Conservation (phyloP, 2,113 vertebrate species). For the Chinchilla lanigera region DNA sequence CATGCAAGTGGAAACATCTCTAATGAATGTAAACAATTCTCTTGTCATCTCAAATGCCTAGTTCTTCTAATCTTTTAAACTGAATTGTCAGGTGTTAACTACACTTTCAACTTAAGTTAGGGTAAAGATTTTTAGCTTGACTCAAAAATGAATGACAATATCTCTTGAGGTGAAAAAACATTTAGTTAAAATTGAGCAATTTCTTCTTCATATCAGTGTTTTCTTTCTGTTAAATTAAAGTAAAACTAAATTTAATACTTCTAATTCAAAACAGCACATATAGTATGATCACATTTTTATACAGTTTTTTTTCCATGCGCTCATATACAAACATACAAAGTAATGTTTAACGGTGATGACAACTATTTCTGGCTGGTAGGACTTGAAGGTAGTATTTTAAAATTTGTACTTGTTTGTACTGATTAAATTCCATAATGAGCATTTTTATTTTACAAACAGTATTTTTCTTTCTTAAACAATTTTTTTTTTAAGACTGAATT, state of each 20-base stretch:
- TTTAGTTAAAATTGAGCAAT: conserved; percentile 59
- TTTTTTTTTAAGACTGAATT: conserved; percentile 36
- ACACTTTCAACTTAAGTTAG: conserved; percentile 35
- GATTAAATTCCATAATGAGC: conserved; percentile 38
- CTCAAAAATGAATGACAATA: conserved; percentile 51
- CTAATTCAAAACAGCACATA: conserved; percentile 62
- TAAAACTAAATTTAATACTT: conserved; percentile 62
- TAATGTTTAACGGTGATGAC: conserved; percentile 47
- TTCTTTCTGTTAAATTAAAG: conserved; percentile 58
- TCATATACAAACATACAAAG: conserved; percentile 18
- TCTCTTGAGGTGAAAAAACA: conserved; percentile 32
- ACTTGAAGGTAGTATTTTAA: conserved; percentile 63
- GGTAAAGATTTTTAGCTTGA: conserved; percentile 38
- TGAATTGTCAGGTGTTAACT: background rate
- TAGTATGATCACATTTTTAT: background rate
- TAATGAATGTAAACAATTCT: conserved; percentile 50
- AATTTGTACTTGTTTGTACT: conserved; percentile 58
- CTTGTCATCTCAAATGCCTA: conserved; percentile 52
- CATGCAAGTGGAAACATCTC: background rate
- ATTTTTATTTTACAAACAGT: conserved; percentile 52
- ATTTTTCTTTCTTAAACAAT: background rate
- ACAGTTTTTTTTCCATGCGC: conserved; percentile 45
- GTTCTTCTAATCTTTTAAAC: conserved; percentile 55
- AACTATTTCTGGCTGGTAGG: conserved; percentile 39
- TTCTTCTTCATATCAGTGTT: conserved; percentile 31